Percentiles rank a stretch among this genome's conserved stretches.
These are phyloP conservation scores for Globodera ellingtonae DNA, from an alignment of 1,140 invertebrate genomes.

Conservation along the genomic window DNA sequence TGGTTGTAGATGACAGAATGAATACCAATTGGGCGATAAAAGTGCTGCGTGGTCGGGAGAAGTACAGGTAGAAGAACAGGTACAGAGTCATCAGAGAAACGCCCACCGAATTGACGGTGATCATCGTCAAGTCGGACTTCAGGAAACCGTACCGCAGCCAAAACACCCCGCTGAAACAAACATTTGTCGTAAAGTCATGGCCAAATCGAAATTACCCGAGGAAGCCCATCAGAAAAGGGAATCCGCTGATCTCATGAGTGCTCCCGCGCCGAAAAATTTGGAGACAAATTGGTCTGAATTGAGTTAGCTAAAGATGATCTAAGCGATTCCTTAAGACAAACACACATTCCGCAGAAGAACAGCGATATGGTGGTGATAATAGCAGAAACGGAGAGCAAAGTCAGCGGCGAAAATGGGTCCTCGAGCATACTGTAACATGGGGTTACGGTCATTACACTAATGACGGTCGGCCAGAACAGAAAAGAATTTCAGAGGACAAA, in stretches of 20 bases:
- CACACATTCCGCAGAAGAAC: conserved; percentile 63
- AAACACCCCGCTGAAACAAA: conserved; percentile 52
- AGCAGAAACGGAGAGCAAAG: conserved; percentile 58
- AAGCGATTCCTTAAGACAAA: conserved; percentile 15
- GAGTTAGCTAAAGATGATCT: background rate
- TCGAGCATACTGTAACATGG: conserved; percentile 43
- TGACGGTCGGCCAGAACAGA: background rate
- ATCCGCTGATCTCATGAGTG: conserved; percentile 59
- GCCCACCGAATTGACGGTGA: conserved; percentile 59
- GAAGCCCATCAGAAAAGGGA: conserved; percentile 61
- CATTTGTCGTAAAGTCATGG: background rate
- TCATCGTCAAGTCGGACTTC: conserved; percentile 59
- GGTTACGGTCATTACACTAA: background rate
- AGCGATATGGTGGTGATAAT: conserved; percentile 62
- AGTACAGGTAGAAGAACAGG: conserved; percentile 56
- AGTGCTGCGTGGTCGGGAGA: conserved; percentile 42
- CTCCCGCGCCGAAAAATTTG: conserved; percentile 54
- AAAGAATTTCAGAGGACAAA: background rate
- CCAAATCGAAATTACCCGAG: conserved; percentile 44
- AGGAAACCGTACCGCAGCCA: conserved; percentile 63
- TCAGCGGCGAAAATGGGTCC: conserved; percentile 47
- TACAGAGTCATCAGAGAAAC: conserved; percentile 54
- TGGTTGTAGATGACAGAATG: too few species aligned
- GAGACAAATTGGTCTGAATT: conserved; percentile 61
- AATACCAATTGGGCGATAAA: conserved; percentile 30